Conservation (phyloP, 2,888 invertebrate species). For the Drosophila infuscata region DNA sequence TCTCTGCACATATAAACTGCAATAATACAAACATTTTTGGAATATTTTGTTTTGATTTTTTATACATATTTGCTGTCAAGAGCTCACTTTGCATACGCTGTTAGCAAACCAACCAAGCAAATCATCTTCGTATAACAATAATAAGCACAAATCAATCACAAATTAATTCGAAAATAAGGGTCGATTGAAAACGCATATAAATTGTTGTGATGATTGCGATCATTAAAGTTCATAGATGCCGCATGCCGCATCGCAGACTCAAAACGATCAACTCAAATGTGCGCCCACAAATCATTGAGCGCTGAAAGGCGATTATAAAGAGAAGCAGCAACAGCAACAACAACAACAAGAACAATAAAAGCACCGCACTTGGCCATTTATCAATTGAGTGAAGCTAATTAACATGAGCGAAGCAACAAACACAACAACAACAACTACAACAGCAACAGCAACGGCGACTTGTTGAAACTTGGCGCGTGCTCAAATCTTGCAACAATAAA, state of each 20-base stretch:
- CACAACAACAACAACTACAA: constrained; percentile 5
- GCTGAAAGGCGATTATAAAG: constrained; percentile 6
- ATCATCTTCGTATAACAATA: not conserved
- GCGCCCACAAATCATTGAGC: constrained; percentile 41
- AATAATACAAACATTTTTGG: not conserved
- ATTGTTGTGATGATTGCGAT: constrained; percentile 19
- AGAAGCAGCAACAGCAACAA: constrained; percentile 5
- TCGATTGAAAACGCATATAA: constrained; percentile 17
- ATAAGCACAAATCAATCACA: constrained; percentile 12
- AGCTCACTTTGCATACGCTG: not conserved
- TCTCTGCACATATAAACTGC: not conserved
- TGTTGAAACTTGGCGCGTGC: constrained; percentile 51
- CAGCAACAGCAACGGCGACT: constrained; percentile 18
- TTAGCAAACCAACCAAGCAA: not conserved
- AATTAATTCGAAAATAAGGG: constrained; percentile 12
- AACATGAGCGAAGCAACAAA: constrained; percentile 38
- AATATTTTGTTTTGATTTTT: not conserved
- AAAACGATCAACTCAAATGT: not conserved
- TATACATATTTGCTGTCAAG: not conserved
- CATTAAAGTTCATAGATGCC: constrained; percentile 1
- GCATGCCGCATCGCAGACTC: not conserved
- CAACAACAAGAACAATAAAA: constrained; percentile 12
- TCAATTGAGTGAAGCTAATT: constrained; percentile 61
- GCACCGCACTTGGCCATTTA: constrained; percentile 45
- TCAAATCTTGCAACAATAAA: constrained; percentile 25